Base-by-base conservation (phyloP, 2,797 vertebrate species). In the Enteromius thamalakanensis region DNA sequence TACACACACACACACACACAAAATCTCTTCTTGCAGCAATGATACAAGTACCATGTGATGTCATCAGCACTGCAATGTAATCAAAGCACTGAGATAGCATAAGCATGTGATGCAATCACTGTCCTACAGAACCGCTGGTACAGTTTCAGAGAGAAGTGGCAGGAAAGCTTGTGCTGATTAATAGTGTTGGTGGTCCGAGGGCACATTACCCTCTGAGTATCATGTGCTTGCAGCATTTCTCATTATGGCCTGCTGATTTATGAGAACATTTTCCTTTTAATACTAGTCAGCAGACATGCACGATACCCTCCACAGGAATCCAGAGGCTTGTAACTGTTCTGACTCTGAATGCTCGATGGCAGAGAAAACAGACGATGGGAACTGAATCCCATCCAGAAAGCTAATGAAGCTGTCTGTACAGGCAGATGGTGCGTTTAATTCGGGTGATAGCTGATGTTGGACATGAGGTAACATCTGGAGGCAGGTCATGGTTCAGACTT, bases 401-500 rank as follows among this genome's bases (percentile, higher is more conserved):
- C 29, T 51, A 72, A 81, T 81, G 69, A 81, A 74, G 42, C 69
- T 81, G 55, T 74, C 69, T 37, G 42, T 64, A 72, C 21, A 34
- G 69, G 55, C 79, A 72, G 79, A 81, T 81, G 79, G 69, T 19
- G 23, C 2, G 21, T 81, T 74, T 79, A 7, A 72, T 81, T 49
- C 26, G 69, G 69, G 29, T 74, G 69, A 64, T 23, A n/a, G 26
- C 60, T 78, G 69, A 74, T 81, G 42, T 81, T 81, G 68, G 7
- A 74, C 55, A 81, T 34, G 26, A 81, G 42, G 42, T 62, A 81
- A 81, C 79, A 74, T 74, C 79, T 81, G 79, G 68, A 81, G 68
- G 55, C 0, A 4, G 26, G 79, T 62, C 29, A 17, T 60, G 58
- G 40, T 72, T 72, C 72, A 8, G 55, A 42, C 29, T 47, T 80